A percentile compares a stretch with the other conserved stretches of the same genome.
These are phyloP conservation scores for Choloepus hoffmanni DNA, from an alignment of 2,113 vertebrate species.

Conservation along the genomic window DNA sequence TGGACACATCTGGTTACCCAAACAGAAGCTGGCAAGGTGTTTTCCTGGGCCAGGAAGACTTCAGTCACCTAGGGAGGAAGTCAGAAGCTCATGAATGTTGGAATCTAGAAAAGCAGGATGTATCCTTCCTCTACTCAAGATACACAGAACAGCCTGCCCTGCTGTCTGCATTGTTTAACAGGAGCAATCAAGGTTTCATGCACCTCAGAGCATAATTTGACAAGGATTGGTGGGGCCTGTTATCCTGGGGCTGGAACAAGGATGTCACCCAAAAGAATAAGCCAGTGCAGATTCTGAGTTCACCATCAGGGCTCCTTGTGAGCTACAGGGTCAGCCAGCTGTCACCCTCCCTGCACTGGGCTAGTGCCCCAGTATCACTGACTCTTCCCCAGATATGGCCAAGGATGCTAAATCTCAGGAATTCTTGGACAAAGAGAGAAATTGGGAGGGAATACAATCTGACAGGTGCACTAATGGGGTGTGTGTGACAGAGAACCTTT, in stretches of 20 bases:
- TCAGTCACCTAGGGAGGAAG: slow-evolving; percentile 90
- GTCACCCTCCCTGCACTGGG: not conserved
- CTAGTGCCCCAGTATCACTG: not conserved
- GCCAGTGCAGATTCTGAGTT: slow-evolving; percentile 83
- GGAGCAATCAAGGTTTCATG: slow-evolving; percentile 90
- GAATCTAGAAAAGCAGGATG: slow-evolving; percentile 48
- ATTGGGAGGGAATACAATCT: not conserved
- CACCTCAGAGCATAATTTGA: not conserved
- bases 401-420: not conserved
- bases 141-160: slow-evolving; percentile 75
- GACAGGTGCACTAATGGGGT: not conserved
- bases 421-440: not conserved
- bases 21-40: slow-evolving; percentile 90
- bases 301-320: slow-evolving; percentile 83
- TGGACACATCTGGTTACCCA: slow-evolving; percentile 82
- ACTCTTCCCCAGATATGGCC: not conserved
- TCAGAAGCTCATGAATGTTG: not conserved
- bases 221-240: slow-evolving; percentile 82
- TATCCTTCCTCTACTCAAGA: slow-evolving; percentile 51
- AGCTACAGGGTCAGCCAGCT: slow-evolving; percentile 92
- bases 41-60: slow-evolving; percentile 82
- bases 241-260: slow-evolving; percentile 98
- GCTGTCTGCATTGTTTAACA: slow-evolving; percentile 85
- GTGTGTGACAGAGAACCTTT: not conserved
- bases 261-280: slow-evolving; percentile 88